Percentiles rank a stretch among this genome's conserved stretches.
Evolutionary conservation across 2,113 vertebrate species (phyloP).

Genomic region (Micromys minutus): DNA sequence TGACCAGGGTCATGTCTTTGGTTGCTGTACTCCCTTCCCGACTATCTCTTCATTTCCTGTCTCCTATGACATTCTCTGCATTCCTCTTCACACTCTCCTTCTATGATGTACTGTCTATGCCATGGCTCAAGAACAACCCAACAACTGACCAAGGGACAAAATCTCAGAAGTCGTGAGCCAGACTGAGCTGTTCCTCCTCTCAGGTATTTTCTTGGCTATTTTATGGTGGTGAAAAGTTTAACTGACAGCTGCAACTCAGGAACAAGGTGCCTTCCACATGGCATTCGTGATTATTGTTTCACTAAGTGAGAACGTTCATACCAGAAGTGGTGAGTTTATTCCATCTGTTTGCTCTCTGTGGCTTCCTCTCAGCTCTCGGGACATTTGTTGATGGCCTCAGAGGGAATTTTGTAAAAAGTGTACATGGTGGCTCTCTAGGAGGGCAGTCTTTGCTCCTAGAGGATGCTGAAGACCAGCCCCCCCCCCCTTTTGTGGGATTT

Average conservation of each 20-base stretch:
- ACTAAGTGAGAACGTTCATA: not conserved
- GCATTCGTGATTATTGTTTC: not conserved
- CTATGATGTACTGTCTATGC: not conserved
- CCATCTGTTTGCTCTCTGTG: not conserved
- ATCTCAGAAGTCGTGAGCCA: not conserved
- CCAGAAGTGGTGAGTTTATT: not conserved
- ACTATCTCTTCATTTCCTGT: not conserved
- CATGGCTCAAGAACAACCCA: not conserved
- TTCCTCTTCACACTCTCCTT: not conserved
- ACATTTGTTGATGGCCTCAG: fast-evolving
- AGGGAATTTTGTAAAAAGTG: not conserved
- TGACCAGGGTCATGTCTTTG: not conserved
- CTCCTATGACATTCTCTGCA: too few relatives aligned
- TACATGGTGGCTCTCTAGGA: not conserved
- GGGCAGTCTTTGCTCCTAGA: not conserved
- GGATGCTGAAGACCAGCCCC: not conserved
- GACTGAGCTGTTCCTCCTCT: too few relatives aligned
- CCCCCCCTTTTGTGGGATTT: not conserved
- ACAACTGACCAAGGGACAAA: not conserved
- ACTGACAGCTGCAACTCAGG: too few relatives aligned
- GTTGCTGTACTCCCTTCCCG: not conserved
- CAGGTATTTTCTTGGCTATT: not conserved
- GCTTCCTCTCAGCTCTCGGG: not conserved
- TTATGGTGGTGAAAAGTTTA: not conserved
- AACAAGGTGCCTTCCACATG: not conserved